Percentiles rank a stretch among this genome's conserved stretches.
Conservation (phyloP, 2,888 invertebrate species). For the Liodrosophila aerea region DNA sequence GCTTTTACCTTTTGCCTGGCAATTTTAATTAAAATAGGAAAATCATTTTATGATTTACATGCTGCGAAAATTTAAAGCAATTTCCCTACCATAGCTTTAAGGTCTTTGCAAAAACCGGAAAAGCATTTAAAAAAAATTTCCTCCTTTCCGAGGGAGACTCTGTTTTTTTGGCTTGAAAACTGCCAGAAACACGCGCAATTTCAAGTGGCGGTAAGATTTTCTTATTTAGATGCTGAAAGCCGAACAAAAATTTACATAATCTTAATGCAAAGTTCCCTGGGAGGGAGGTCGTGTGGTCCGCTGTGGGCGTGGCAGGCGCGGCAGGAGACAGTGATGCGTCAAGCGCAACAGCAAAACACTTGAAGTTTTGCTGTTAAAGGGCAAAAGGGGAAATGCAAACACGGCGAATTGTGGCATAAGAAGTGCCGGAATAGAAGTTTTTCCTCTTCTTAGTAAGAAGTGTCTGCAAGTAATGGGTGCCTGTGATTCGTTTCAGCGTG, state of each 20-base stretch:
- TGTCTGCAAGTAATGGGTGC: slow-evolving; percentile 63
- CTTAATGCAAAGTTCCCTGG: slow-evolving; percentile 64
- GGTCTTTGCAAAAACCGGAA: no score
- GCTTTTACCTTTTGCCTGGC: slow-evolving; percentile 38
- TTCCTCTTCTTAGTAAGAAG: slow-evolving; percentile 19
- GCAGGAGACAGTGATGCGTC: slow-evolving; percentile 56
- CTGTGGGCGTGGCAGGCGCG: slow-evolving; percentile 17
- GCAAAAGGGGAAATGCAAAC: not conserved
- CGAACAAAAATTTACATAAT: slow-evolving; percentile 68
- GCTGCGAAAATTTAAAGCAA: slow-evolving; percentile 25
- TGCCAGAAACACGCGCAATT: slow-evolving; percentile 75
- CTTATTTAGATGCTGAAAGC: slow-evolving; percentile 28
- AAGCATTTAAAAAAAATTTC: slow-evolving; percentile 18
- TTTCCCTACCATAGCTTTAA: slow-evolving; percentile 37
- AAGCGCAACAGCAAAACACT: slow-evolving; percentile 47
- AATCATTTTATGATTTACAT: slow-evolving; percentile 61
- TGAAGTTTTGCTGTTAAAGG: slow-evolving; percentile 15
- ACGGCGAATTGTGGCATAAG: slow-evolving; percentile 14
- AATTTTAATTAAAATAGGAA: slow-evolving; percentile 67
- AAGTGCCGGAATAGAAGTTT: slow-evolving; percentile 1
- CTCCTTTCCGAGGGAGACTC: slow-evolving; percentile 2
- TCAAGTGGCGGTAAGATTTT: slow-evolving; percentile 33
- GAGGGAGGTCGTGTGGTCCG: not conserved
- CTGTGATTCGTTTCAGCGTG: slow-evolving; percentile 43
- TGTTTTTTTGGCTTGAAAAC: slow-evolving; percentile 35